These are phyloP conservation scores for Spialia ferax DNA, from an alignment of 2,888 invertebrate genomes.

Conservation along the genomic window DNA sequence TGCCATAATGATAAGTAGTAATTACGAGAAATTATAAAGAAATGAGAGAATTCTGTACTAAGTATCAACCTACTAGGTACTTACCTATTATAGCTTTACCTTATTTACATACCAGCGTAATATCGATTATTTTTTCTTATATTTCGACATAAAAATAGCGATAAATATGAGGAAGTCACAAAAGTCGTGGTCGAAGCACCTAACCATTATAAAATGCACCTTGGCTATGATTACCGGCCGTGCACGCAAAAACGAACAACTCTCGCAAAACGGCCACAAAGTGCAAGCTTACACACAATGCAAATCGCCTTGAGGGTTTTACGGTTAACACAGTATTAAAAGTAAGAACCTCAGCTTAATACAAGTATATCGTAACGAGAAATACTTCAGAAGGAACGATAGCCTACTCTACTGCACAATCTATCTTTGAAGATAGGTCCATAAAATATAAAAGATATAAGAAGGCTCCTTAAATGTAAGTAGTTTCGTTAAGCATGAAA, in stretches of 20 bases:
- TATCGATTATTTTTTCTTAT: too few relatives aligned
- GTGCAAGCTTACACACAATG: constrained; percentile 64
- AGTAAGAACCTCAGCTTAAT: not conserved
- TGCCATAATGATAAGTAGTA: too few relatives aligned
- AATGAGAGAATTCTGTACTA: too few relatives aligned
- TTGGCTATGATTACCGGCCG: constrained; percentile 59
- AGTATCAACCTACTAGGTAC: too few relatives aligned
- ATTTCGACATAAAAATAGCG: not conserved
- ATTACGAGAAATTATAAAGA: too few relatives aligned
- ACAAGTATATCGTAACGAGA: not conserved
- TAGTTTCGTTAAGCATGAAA: too few relatives aligned
- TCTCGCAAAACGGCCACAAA: constrained; percentile 65
- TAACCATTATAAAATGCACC: constrained; percentile 41
- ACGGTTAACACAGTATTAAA: constrained; percentile 46
- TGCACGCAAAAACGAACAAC: constrained; percentile 66
- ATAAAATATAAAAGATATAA: too few relatives aligned
- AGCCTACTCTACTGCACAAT: not conserved
- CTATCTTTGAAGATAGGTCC: not conserved
- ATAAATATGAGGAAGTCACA: not conserved
- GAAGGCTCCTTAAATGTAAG: not conserved
- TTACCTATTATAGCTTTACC: too few relatives aligned
- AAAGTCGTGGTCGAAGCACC: not conserved
- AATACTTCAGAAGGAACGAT: not conserved
- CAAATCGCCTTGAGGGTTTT: constrained; percentile 57
- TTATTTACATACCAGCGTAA: too few relatives aligned